phyloP scores from a whole-genome alignment of 2,888 invertebrate genomes.

The Crepidodera aurea region DNA sequence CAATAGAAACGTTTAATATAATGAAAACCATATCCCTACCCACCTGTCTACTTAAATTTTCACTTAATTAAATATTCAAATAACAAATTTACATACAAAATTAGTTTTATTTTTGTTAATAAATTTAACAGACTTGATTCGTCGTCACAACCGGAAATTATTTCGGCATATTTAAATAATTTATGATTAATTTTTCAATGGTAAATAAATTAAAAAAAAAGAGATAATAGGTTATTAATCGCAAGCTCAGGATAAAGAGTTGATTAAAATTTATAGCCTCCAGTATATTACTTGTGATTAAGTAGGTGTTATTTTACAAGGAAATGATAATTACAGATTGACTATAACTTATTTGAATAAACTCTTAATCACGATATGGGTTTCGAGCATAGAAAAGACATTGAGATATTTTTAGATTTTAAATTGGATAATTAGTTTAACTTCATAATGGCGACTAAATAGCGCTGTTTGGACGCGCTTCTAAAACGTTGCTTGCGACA shows the following conservation, averaged over 20 bases:
- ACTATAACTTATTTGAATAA: slow-evolving; percentile 7
- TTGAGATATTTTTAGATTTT: too few relatives aligned
- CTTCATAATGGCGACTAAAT: too few relatives aligned
- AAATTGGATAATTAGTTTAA: too few relatives aligned
- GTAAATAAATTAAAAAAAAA: slow-evolving; percentile 13
- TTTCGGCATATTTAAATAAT: slow-evolving; percentile 16
- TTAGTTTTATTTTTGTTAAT: slow-evolving; percentile 16
- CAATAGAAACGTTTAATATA: too few relatives aligned
- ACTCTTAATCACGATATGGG: not conserved
- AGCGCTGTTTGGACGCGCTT: too few relatives aligned
- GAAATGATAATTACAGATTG: slow-evolving; percentile 12
- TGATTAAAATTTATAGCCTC: slow-evolving; percentile 19
- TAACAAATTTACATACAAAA: slow-evolving; percentile 16
- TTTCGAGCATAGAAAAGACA: too few relatives aligned
- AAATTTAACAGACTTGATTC: not conserved
- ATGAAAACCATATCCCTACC: too few relatives aligned
- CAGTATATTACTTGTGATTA: slow-evolving; percentile 18
- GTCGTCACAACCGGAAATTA: slow-evolving; percentile 6
- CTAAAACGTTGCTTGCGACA: too few relatives aligned
- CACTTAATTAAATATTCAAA: slow-evolving; percentile 8
- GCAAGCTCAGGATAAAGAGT: not conserved
- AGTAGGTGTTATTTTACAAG: slow-evolving; percentile 14
- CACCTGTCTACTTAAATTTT: slow-evolving; percentile 4
- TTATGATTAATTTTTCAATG: slow-evolving; percentile 18
- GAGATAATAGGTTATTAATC: slow-evolving; percentile 20